Conservation (phyloP, 2,888 invertebrate species). For the Chalcosyrphus nemorum region DNA sequence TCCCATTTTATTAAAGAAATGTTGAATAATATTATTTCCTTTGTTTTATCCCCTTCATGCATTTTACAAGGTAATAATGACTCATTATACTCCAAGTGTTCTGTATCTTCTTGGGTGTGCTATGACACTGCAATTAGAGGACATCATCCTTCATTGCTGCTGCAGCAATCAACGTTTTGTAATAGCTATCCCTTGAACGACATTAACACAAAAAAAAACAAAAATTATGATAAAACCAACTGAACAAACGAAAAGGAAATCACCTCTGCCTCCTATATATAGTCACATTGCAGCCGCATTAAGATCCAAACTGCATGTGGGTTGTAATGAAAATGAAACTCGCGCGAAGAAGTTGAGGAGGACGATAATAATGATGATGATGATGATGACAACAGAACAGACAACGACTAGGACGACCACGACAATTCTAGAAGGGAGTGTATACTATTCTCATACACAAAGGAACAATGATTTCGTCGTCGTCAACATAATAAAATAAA, state of each 20-base stretch:
- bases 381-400: constrained; percentile 1
- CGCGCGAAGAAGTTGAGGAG: background rate
- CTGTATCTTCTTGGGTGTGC: background rate
- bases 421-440: background rate
- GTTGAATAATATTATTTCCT: background rate
- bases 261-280: background rate
- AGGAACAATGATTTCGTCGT: background rate
- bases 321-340: background rate
- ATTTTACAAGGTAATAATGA: background rate
- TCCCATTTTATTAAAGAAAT: background rate
- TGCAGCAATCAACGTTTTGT: background rate
- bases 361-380: constrained; percentile 19
- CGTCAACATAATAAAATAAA: constrained; percentile 3
- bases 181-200: background rate
- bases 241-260: background rate
- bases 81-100: background rate
- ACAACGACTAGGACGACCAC: background rate
- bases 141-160: background rate
- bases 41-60: background rate
- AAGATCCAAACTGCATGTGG: constrained; percentile 18
- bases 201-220: background rate
- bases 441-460: constrained; percentile 4
- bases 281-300: background rate
- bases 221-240: background rate
- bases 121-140: constrained; percentile 13